These are phyloP conservation scores for Halocynthia roretzi DNA, from an alignment of 23 tunicate genomes.

Conservation along the genomic window DNA sequence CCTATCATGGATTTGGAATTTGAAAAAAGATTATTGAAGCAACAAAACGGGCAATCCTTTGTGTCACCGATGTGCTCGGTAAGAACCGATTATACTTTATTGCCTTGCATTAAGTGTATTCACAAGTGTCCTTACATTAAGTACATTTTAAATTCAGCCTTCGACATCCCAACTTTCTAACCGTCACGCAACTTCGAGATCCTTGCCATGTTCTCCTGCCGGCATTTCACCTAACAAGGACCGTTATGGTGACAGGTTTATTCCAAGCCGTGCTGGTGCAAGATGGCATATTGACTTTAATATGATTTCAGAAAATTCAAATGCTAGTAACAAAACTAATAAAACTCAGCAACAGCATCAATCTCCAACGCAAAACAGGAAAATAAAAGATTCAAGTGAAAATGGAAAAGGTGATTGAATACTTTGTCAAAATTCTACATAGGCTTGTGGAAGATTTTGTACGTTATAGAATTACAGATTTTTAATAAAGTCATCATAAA, in stretches of 20 bases:
- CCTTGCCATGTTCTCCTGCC: conserved; percentile 79
- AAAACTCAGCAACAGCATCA: conserved; percentile 50
- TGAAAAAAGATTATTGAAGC: conserved; percentile 75
- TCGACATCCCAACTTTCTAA: conserved; percentile 81
- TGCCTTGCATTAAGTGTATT: too few relatives aligned
- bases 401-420: conserved; percentile 59
- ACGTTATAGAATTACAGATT: not conserved
- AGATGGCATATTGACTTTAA: conserved; percentile 89
- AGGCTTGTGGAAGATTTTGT: not conserved
- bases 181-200: conserved; percentile 47
- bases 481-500: too few relatives aligned
- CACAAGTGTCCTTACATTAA: not conserved
- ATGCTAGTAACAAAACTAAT: not conserved
- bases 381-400: conserved; percentile 60
- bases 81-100: not conserved
- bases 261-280: conserved; percentile 78
- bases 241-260: conserved; percentile 76
- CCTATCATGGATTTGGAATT: conserved; percentile 70
- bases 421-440: not conserved
- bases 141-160: conserved; percentile 31
- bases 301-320: conserved; percentile 58
- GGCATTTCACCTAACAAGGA: conserved; percentile 76
- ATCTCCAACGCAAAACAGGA: conserved; percentile 41
- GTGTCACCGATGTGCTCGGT: conserved; percentile 24
- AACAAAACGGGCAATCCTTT: conserved; percentile 65